phyloP scores from a whole-genome alignment of 2,888 invertebrate species.

The Zygothrica quintamaculata region DNA sequence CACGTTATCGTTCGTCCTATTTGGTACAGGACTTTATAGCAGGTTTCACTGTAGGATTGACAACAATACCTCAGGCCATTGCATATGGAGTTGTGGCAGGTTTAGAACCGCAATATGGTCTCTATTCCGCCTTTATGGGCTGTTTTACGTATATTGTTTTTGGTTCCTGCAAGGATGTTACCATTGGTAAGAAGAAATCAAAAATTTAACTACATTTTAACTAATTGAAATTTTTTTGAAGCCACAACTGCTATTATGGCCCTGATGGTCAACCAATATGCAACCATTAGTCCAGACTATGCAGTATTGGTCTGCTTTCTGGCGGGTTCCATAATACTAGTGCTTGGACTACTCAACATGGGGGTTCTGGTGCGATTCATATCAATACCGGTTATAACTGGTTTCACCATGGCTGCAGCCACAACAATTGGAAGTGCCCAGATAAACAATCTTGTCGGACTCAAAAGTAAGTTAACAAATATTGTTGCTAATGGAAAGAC shows the following conservation, averaged over 20 bases:
- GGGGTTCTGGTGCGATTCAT: slow-evolving; percentile 94
- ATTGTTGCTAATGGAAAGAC: neutral
- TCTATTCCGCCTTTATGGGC: slow-evolving; percentile 97
- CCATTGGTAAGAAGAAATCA: slow-evolving; percentile 87
- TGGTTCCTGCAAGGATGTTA: slow-evolving; percentile 93
- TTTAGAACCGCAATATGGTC: slow-evolving; percentile 90
- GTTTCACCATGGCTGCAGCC: slow-evolving; percentile 94
- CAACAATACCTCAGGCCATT: slow-evolving; percentile 93
- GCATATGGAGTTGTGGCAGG: slow-evolving; percentile 93
- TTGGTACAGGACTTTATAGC: slow-evolving; percentile 92
- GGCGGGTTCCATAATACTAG: slow-evolving; percentile 89
- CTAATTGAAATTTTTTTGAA: neutral
- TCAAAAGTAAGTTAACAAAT: slow-evolving; percentile 85
- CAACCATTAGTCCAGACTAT: slow-evolving; percentile 88
- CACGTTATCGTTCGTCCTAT: slow-evolving; percentile 88
- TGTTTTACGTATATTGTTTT: slow-evolving; percentile 96
- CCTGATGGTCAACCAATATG: slow-evolving; percentile 91
- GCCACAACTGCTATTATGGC: slow-evolving; percentile 97
- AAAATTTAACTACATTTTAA: neutral
- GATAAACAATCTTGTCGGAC: slow-evolving; percentile 90
- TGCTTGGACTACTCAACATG: slow-evolving; percentile 90
- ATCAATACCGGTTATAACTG: slow-evolving; percentile 93
- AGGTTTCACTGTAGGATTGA: slow-evolving; percentile 92
- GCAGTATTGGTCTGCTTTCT: slow-evolving; percentile 90
- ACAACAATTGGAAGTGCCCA: slow-evolving; percentile 93